phyloP scores from a whole-genome alignment of 2,888 invertebrate genomes.

The Chymomyza fuscimana region DNA sequence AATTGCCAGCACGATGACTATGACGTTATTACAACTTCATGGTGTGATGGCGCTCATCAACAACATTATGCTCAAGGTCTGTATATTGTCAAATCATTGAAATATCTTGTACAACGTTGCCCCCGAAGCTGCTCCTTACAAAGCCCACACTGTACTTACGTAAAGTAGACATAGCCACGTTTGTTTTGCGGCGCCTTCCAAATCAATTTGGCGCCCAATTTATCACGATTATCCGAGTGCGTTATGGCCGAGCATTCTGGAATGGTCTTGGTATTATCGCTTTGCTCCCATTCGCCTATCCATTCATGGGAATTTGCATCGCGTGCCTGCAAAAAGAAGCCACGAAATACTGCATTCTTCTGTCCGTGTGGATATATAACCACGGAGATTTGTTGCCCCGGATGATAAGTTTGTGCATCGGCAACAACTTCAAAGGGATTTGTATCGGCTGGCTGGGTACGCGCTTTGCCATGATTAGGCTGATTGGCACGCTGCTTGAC shows the following conservation, averaged over 20 bases:
- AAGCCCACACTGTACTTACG: constrained; percentile 82
- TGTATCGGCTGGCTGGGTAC: constrained; percentile 83
- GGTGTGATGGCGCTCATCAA: neutral
- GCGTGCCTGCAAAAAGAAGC: constrained; percentile 91
- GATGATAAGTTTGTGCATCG: constrained; percentile 83
- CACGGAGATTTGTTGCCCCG: constrained; percentile 84
- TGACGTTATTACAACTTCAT: constrained; percentile 4
- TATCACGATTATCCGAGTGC: constrained; percentile 88
- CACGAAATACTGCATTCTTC: constrained; percentile 84
- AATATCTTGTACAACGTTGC: neutral
- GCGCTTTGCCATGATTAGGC: constrained; percentile 88
- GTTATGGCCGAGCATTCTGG: constrained; percentile 90
- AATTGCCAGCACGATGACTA: constrained; percentile 43
- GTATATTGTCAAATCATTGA: constrained; percentile 10
- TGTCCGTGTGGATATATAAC: constrained; percentile 70
- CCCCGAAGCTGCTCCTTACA: neutral
- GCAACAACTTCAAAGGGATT: constrained; percentile 86
- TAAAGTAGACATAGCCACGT: constrained; percentile 88
- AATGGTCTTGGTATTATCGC: constrained; percentile 87
- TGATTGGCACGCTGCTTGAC: constrained; percentile 87
- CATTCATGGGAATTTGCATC: constrained; percentile 86
- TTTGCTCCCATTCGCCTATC: constrained; percentile 87
- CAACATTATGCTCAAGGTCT: neutral
- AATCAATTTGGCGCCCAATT: constrained; percentile 85
- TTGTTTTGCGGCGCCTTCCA: constrained; percentile 87